phyloP scores from a whole-genome alignment of 2,113 vertebrate genomes.

The Pluvianellus socialis region DNA sequence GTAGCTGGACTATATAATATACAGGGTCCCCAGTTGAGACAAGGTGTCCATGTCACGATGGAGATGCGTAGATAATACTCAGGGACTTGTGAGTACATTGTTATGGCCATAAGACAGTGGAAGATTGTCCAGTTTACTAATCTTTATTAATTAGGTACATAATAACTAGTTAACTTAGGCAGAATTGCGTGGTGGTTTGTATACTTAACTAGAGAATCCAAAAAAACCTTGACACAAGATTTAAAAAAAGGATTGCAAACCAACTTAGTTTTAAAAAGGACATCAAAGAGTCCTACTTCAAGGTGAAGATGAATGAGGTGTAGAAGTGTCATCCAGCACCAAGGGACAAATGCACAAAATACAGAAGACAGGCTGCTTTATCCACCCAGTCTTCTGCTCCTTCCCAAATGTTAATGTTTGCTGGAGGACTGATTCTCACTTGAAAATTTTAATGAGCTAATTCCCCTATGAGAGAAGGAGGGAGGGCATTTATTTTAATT shows the following conservation, averaged over 20 bases:
- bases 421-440: conserved; percentile 15
- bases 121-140: neutral
- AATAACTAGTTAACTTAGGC: neutral
- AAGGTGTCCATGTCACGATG: neutral
- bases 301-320: neutral
- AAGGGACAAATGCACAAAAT: neutral
- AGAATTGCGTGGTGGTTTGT: neutral
- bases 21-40: neutral
- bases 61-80: neutral
- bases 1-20: neutral
- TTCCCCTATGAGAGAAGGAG: neutral
- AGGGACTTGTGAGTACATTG: neutral
- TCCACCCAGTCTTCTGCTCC: neutral
- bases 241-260: neutral
- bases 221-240: neutral
- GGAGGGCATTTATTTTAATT: conserved; percentile 11
- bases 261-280: neutral
- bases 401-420: conserved; percentile 44
- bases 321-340: neutral
- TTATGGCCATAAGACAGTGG: neutral
- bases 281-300: neutral
- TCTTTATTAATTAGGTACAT: neutral
- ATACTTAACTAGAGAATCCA: neutral
- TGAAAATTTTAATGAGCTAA: conserved; percentile 13
- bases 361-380: neutral